phyloP scores from a whole-genome alignment of 2,888 invertebrate species.

The Hyppa rectilinea region DNA sequence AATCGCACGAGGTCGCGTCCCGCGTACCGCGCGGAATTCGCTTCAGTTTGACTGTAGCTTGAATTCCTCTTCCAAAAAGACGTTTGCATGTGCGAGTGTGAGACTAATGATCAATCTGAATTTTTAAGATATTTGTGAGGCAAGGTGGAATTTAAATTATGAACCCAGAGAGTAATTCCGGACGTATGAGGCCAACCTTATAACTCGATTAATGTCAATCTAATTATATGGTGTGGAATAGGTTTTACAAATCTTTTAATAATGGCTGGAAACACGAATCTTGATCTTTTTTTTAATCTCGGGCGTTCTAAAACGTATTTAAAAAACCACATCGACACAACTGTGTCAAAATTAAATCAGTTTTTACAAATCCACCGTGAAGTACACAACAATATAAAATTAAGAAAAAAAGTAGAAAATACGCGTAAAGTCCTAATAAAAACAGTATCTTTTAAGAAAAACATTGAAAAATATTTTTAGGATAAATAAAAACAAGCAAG shows the following conservation, averaged over 20 bases:
- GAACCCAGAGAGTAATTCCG: no score
- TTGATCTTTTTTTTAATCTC: not conserved
- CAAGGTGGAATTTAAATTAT: no score
- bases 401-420: conserved; percentile 55
- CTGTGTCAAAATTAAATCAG: conserved; percentile 18
- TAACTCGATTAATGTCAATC: no score
- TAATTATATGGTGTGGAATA: not conserved
- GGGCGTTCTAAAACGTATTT: conserved; percentile 30
- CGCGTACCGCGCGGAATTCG: no score
- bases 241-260: not conserved
- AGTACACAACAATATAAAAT: conserved; percentile 43
- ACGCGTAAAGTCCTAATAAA: conserved; percentile 38
- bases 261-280: conserved; percentile 11
- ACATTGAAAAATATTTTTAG: conserved; percentile 26
- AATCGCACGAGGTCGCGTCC: no score
- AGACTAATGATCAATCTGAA: no score
- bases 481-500: conserved; percentile 10
- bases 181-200: no score
- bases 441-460: conserved; percentile 54
- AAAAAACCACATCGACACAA: not conserved
- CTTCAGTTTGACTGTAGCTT: no score
- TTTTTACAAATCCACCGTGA: conserved; percentile 46
- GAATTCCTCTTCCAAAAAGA: no score
- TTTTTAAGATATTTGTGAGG: no score
- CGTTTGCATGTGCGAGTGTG: no score